Conservation (phyloP, 2,888 invertebrate genomes). For the Busseola fusca region DNA sequence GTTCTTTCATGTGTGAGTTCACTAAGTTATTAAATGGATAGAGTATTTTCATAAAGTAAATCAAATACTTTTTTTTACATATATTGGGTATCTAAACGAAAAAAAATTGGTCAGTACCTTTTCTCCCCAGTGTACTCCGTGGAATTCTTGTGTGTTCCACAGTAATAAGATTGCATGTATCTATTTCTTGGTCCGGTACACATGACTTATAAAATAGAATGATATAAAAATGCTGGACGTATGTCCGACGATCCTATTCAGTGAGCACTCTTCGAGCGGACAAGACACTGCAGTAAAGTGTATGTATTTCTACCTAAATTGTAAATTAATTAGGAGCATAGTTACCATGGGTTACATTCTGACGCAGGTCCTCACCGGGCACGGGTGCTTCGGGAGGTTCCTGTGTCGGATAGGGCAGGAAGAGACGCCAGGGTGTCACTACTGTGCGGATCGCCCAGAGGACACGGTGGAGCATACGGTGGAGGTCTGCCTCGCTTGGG, state of each 20-base stretch:
- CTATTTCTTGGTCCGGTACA: slow-evolving; percentile 73
- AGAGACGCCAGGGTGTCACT: too few relatives aligned
- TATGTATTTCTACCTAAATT: background rate
- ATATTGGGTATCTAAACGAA: background rate
- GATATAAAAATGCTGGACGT: slow-evolving; percentile 64
- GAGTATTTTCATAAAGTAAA: background rate
- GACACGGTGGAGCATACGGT: too few relatives aligned
- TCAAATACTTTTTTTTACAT: background rate
- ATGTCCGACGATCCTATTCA: slow-evolving; percentile 16
- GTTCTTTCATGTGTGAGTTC: background rate
- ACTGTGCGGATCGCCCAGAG: too few relatives aligned
- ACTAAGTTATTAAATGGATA: background rate
- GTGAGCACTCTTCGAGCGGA: slow-evolving; percentile 1
- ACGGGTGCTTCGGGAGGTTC: too few relatives aligned
- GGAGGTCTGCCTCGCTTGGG: too few relatives aligned
- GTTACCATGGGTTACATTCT: too few relatives aligned
- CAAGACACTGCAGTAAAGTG: slow-evolving; percentile 7
- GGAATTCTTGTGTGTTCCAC: slow-evolving; percentile 73
- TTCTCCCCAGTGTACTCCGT: slow-evolving; percentile 67
- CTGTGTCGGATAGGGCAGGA: too few relatives aligned
- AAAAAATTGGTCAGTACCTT: background rate
- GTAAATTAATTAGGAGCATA: too few relatives aligned
- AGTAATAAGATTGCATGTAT: slow-evolving; percentile 78
- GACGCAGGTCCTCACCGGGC: too few relatives aligned
- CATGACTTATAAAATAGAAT: slow-evolving; percentile 54